Evolutionary conservation across 2,113 vertebrate genomes (phyloP).

Genomic region (Serinus canaria): DNA sequence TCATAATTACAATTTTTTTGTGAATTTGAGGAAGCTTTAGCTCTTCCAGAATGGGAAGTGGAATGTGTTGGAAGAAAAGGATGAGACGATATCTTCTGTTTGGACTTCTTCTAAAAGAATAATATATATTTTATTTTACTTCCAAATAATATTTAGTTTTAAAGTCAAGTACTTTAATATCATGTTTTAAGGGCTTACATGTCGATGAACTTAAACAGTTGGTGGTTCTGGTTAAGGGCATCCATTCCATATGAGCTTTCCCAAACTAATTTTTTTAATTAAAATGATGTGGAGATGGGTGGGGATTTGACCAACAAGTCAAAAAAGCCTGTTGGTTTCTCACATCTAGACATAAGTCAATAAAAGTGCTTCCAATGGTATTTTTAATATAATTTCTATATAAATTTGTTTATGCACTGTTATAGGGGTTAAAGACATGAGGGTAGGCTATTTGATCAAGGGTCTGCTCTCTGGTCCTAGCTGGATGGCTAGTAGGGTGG

Average conservation of each 20-base stretch:
- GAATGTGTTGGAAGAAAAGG: background rate
- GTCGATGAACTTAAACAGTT: background rate
- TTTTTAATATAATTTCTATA: background rate
- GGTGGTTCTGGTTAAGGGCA: background rate
- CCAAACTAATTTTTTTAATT: background rate
- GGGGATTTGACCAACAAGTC: background rate
- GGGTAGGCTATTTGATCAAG: background rate
- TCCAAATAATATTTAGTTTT: background rate
- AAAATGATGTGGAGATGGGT: fast-evolving
- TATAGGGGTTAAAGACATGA: background rate
- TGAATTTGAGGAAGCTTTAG: background rate
- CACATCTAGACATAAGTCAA: background rate
- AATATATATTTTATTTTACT: background rate
- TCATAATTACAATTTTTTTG: background rate
- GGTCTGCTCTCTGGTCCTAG: background rate
- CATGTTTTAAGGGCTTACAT: background rate
- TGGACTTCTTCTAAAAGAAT: background rate
- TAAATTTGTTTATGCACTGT: background rate
- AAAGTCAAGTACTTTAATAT: background rate
- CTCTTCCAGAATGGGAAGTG: background rate
- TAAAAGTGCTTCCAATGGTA: background rate
- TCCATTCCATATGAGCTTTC: background rate
- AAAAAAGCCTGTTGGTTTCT: background rate
- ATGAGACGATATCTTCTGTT: background rate
- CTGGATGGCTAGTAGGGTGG: fast-evolving